Conservation (phyloP, 1,140 invertebrate species). For the Heliconius hewitsoni region DNA sequence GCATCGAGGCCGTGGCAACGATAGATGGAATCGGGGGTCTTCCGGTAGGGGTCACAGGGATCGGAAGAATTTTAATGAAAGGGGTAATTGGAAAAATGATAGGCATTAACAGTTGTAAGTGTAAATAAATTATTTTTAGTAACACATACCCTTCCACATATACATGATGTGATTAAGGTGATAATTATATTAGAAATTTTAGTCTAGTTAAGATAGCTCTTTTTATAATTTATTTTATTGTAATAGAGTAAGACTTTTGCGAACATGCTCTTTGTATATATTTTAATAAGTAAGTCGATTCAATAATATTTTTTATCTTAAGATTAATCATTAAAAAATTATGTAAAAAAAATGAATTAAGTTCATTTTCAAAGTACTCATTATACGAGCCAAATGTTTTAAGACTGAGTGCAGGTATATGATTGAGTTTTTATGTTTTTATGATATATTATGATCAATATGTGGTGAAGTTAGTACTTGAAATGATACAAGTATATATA, state of each 20-base stretch:
- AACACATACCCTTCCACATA: constrained; percentile 67
- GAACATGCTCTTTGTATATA: constrained; percentile 35
- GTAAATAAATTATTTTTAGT: constrained; percentile 55
- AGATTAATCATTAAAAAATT: constrained; percentile 46
- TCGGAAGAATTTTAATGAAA: constrained; percentile 74
- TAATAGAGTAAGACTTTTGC: constrained; percentile 38
- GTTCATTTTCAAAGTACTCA: constrained; percentile 67
- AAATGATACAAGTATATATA: constrained; percentile 8
- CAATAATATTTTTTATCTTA: constrained; percentile 28
- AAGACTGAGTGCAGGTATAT: constrained; percentile 76
- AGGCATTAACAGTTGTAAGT: constrained; percentile 66
- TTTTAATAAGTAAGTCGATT: constrained; percentile 26
- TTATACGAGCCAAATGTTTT: constrained; percentile 77
- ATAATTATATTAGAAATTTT: constrained; percentile 63
- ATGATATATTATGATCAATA: constrained; percentile 26
- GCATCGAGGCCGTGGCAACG: constrained; percentile 73
- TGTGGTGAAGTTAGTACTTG: constrained; percentile 5
- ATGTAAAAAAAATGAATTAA: constrained; percentile 54
- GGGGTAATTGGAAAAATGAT: constrained; percentile 77
- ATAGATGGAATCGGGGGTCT: constrained; percentile 74
- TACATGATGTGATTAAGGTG: constrained; percentile 70
- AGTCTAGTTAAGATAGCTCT: constrained; percentile 57
- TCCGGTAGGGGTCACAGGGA: constrained; percentile 77
- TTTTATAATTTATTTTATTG: constrained; percentile 55
- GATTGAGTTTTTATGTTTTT: constrained; percentile 52